These are phyloP conservation scores for Erebia aethiops DNA, from an alignment of 2,888 invertebrate genomes.

Conservation along the genomic window DNA sequence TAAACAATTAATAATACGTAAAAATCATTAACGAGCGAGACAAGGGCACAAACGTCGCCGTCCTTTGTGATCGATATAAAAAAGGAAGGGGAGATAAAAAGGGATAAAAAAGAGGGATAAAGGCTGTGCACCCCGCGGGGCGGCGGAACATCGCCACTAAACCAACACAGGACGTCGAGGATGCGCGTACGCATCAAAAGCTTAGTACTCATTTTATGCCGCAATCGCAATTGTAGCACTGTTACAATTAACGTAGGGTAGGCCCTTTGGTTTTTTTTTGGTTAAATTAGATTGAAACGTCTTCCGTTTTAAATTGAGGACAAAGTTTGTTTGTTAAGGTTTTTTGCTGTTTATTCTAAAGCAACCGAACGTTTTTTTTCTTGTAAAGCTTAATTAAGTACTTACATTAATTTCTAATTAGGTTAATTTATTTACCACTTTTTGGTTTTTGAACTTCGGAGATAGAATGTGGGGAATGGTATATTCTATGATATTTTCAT, in stretches of 20 bases:
- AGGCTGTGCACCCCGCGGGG: slow-evolving; percentile 65
- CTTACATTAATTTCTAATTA: no score
- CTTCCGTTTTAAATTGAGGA: no score
- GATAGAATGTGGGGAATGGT: no score
- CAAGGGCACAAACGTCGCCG: slow-evolving; percentile 80
- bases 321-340: no score
- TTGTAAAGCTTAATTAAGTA: no score
- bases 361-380: no score
- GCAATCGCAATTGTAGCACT: background rate
- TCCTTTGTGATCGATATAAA: slow-evolving; percentile 72
- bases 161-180: slow-evolving; percentile 75
- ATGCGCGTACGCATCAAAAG: slow-evolving; percentile 47
- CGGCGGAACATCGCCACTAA: slow-evolving; percentile 56
- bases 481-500: no score
- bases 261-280: no score
- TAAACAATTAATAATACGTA: slow-evolving; percentile 81
- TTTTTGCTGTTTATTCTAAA: no score
- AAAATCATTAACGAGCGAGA: slow-evolving; percentile 81
- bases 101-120: slow-evolving; percentile 50
- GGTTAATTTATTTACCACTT: no score
- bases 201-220: background rate
- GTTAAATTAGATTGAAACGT: no score
- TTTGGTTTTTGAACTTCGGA: no score
- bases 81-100: slow-evolving; percentile 51
- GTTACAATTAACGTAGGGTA: background rate